A percentile compares a stretch with the other conserved stretches of the same genome.
These are phyloP conservation scores for Drosophila bocki DNA, from an alignment of 1,140 invertebrate genomes.

Conservation along the genomic window DNA sequence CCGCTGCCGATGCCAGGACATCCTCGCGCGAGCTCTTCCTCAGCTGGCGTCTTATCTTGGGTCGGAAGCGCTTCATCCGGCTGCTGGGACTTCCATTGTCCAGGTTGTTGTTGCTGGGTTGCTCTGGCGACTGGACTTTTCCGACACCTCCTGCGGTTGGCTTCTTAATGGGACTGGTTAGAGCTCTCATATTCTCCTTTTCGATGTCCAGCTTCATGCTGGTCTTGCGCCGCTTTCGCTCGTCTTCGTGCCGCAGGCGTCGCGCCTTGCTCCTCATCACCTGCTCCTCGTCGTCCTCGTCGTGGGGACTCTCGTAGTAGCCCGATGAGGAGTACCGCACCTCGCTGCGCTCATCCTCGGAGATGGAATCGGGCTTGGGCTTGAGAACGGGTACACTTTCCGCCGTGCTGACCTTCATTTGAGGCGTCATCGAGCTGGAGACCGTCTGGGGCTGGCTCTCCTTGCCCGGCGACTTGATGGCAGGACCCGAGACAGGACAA, in stretches of 20 bases:
- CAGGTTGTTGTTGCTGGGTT: constrained; percentile 32
- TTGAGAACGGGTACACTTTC: constrained; percentile 22
- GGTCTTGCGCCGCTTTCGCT: constrained; percentile 79
- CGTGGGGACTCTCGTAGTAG: constrained; percentile 92
- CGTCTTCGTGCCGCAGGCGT: constrained; percentile 76
- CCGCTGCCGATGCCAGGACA: constrained; percentile 52
- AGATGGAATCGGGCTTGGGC: constrained; percentile 86
- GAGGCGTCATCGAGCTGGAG: constrained; percentile 27
- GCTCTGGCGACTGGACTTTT: constrained; percentile 63
- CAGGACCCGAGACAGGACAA: constrained; percentile 87
- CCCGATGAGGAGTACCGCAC: constrained; percentile 91
- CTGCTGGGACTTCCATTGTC: constrained; percentile 78
- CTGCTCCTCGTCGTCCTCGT: constrained; percentile 86
- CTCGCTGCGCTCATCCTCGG: constrained; percentile 89
- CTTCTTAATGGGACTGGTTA: constrained; percentile 83
- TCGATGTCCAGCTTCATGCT: constrained; percentile 85
- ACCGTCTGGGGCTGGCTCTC: constrained; percentile 68
- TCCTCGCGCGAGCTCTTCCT: constrained; percentile 77
- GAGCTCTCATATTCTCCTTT: constrained; percentile 81
- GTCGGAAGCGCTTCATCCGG: constrained; percentile 79
- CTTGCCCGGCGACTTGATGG: constrained; percentile 71
- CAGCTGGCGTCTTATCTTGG: constrained; percentile 80
- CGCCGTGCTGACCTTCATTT: constrained; percentile 47
- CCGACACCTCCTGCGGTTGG: background rate
- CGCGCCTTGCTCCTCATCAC: constrained; percentile 55